These are phyloP conservation scores for Gephyroberyx darwinii DNA, from an alignment of 2,797 vertebrate genomes.

Conservation along the genomic window DNA sequence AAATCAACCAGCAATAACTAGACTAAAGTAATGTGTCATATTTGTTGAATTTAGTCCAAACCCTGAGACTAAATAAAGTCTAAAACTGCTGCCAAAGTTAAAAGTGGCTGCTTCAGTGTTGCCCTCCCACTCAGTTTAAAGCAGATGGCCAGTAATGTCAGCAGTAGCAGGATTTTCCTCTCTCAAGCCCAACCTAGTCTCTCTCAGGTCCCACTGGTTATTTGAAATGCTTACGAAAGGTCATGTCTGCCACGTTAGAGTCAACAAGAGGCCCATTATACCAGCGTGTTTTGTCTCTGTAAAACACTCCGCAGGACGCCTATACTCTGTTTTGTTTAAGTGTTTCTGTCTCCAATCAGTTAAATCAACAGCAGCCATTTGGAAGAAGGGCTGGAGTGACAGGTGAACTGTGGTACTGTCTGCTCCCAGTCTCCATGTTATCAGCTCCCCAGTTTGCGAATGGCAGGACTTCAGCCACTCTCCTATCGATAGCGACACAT, in stretches of 20 bases:
- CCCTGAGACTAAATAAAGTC: constrained; percentile 27
- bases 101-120: constrained; percentile 51
- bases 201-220: constrained; percentile 75
- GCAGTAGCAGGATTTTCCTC: constrained; percentile 74
- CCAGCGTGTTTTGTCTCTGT: constrained; percentile 75
- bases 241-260: constrained; percentile 80
- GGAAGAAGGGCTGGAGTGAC: constrained; percentile 67
- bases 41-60: constrained; percentile 4
- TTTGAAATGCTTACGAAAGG: constrained; percentile 79
- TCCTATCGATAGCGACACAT: constrained; percentile 70
- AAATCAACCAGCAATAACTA: constrained; percentile 7
- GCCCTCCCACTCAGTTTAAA: constrained; percentile 65
- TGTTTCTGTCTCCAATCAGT: constrained; percentile 78
- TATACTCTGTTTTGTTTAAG: constrained; percentile 76
- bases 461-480: constrained; percentile 73
- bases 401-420: constrained; percentile 68
- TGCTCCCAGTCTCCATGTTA: constrained; percentile 62
- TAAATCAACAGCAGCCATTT: constrained; percentile 75
- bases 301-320: constrained; percentile 71
- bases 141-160: constrained; percentile 83
- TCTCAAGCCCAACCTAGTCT: constrained; percentile 69
- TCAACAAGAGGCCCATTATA: constrained; percentile 77
- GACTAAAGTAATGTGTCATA: constrained; percentile 1
- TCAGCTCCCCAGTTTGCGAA: constrained; percentile 68
- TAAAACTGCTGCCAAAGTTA: constrained; percentile 40